A percentile compares a stretch with the other conserved stretches of the same genome.
phyloP scores from a whole-genome alignment of 1,140 invertebrate genomes.

The Drosophila trapezifrons region DNA sequence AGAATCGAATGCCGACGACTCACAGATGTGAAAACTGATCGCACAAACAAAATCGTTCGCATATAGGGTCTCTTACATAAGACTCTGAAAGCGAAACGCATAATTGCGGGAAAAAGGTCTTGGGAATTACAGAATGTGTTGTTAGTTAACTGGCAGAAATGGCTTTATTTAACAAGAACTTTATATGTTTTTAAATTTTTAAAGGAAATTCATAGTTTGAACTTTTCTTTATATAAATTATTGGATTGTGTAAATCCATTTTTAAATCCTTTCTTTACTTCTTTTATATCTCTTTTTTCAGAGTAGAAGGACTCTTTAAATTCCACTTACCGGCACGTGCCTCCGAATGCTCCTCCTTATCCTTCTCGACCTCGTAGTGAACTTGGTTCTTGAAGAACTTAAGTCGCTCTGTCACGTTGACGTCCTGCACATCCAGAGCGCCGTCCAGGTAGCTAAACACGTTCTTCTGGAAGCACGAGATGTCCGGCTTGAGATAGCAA shows the following conservation, averaged over 20 bases:
- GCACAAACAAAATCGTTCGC: slow-evolving; percentile 30
- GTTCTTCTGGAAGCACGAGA: slow-evolving; percentile 91
- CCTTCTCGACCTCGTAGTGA: slow-evolving; percentile 85
- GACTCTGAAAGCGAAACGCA: slow-evolving; percentile 27
- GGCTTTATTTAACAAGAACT: background rate
- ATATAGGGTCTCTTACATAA: slow-evolving; percentile 37
- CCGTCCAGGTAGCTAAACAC: slow-evolving; percentile 89
- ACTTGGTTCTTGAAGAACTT: slow-evolving; percentile 88
- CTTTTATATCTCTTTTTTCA: background rate
- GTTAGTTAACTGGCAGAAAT: background rate
- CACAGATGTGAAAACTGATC: slow-evolving; percentile 63
- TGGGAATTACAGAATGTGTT: background rate
- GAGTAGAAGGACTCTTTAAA: background rate
- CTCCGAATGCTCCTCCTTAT: slow-evolving; percentile 41
- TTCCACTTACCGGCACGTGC: slow-evolving; percentile 63
- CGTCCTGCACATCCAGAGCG: slow-evolving; percentile 87
- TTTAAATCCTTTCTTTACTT: background rate
- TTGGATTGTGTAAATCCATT: too few relatives aligned
- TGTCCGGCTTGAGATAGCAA: slow-evolving; percentile 87
- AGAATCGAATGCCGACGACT: background rate
- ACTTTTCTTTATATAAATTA: too few relatives aligned
- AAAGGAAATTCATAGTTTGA: too few relatives aligned
- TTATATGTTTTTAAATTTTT: background rate
- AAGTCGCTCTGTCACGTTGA: slow-evolving; percentile 89
- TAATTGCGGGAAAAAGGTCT: background rate